phyloP scores from a whole-genome alignment of 2,797 vertebrate genomes.

The Pempheris klunzingeri region DNA sequence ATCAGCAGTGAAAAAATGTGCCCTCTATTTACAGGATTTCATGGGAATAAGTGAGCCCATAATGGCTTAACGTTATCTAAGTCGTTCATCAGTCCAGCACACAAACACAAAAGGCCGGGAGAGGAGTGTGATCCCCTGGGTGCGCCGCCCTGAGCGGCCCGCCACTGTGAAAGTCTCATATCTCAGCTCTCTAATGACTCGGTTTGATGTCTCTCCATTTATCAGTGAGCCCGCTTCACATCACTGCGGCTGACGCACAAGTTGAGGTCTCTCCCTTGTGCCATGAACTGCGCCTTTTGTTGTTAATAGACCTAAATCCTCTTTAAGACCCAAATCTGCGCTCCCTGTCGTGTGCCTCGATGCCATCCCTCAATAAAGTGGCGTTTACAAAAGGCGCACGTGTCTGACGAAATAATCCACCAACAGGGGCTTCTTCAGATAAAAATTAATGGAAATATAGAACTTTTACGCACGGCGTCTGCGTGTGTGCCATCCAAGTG shows the following conservation, averaged over 20 bases:
- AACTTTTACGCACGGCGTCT: constrained; percentile 31
- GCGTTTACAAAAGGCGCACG: constrained; percentile 50
- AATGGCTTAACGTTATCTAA: constrained; percentile 72
- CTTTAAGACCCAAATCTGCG: constrained; percentile 76
- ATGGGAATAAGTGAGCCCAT: constrained; percentile 73
- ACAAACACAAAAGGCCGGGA: constrained; percentile 78
- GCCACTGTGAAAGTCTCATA: constrained; percentile 78
- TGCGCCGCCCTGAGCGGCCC: constrained; percentile 76
- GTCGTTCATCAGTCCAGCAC: constrained; percentile 73
- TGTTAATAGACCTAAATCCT: constrained; percentile 82
- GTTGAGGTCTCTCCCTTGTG: constrained; percentile 70
- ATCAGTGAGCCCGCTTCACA: constrained; percentile 75
- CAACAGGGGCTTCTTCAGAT: constrained; percentile 19
- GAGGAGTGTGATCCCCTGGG: constrained; percentile 79
- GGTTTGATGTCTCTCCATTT: constrained; percentile 85
- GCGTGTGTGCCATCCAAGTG: neutral
- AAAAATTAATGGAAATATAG: neutral
- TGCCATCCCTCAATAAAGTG: constrained; percentile 57
- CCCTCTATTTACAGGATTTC: constrained; percentile 70
- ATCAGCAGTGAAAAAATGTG: constrained; percentile 60
- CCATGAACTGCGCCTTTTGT: constrained; percentile 78
- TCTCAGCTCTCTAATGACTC: constrained; percentile 84
- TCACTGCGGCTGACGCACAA: constrained; percentile 69
- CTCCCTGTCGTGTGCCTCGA: constrained; percentile 67
- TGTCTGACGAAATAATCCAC: constrained; percentile 53